A percentile compares a stretch with the other conserved stretches of the same genome.
These are phyloP conservation scores for Brachionus rotundiformis DNA, from an alignment of 1,140 invertebrate genomes.

Conservation along the genomic window DNA sequence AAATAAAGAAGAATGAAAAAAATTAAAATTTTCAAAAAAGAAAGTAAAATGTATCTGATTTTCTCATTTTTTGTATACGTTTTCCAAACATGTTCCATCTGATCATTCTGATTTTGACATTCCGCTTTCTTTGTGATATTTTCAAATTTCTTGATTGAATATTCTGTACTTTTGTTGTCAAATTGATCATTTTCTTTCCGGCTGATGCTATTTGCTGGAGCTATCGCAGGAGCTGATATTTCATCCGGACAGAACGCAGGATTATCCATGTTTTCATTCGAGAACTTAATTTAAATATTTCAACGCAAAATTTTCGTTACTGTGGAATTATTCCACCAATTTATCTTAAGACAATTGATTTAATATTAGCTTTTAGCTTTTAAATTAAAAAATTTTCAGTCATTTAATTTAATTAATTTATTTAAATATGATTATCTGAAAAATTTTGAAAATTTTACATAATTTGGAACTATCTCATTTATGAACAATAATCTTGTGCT, in stretches of 20 bases:
- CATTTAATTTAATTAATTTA: no score
- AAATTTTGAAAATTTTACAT: no score
- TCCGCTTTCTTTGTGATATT: neutral
- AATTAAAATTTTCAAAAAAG: neutral
- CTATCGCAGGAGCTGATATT: neutral
- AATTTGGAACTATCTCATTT: neutral
- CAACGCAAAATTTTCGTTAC: neutral
- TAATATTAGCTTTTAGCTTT: neutral
- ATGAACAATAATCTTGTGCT: neutral
- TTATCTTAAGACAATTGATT: neutral
- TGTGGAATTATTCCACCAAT: neutral
- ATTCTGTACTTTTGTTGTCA: neutral
- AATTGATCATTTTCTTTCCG: neutral
- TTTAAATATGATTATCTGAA: no score
- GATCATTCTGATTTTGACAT: neutral
- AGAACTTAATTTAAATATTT: neutral
- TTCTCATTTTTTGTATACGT: neutral
- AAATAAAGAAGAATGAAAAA: slow-evolving; percentile 18
- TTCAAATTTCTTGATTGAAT: neutral
- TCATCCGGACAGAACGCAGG: neutral
- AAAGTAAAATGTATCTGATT: neutral
- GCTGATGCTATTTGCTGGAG: neutral
- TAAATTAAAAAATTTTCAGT: neutral
- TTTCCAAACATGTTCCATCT: neutral
- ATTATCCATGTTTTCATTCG: slow-evolving; percentile 19